A percentile compares a stretch with the other conserved stretches of the same genome.
These are phyloP conservation scores for Eupleurogrammus muticus DNA, from an alignment of 2,797 vertebrate species.

Conservation along the genomic window DNA sequence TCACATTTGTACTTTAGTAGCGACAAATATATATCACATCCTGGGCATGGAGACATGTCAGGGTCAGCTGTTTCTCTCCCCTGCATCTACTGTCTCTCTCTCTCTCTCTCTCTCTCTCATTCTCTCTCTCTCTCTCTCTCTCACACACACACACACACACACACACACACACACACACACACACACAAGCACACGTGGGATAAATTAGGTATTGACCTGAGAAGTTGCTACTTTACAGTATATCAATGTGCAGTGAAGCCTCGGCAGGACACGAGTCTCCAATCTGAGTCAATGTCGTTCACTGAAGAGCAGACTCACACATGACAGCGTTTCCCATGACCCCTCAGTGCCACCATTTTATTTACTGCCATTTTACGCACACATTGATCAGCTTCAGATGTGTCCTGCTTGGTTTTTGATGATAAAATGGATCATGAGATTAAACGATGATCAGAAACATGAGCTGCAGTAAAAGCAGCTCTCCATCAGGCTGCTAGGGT, in stretches of 20 bases:
- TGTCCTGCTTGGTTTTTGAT: neutral
- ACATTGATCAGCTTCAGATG: neutral
- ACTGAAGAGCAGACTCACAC: slow-evolving; percentile 33
- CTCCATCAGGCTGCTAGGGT: neutral
- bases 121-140: too few relatives aligned
- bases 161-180: slow-evolving; percentile 13
- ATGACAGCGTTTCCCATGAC: slow-evolving; percentile 33
- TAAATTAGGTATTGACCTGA: slow-evolving; percentile 37
- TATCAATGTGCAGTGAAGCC: slow-evolving; percentile 52
- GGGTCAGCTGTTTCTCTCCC: slow-evolving; percentile 16
- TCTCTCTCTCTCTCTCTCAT: too few relatives aligned
- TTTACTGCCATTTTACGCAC: neutral
- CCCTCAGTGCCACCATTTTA: neutral
- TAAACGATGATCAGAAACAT: slow-evolving; percentile 9
- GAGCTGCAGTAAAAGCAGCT: neutral
- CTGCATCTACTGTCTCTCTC: too few relatives aligned
- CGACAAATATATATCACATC: neutral
- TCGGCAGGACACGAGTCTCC: slow-evolving; percentile 36
- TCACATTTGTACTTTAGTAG: neutral
- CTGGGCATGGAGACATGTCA: slow-evolving; percentile 6
- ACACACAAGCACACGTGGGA: slow-evolving; percentile 6
- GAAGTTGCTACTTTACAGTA: slow-evolving; percentile 13
- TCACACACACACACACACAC: neutral
- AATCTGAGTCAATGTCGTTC: slow-evolving; percentile 56
- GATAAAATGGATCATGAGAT: slow-evolving; percentile 8